Evolutionary conservation across 2,113 vertebrate genomes (phyloP).

Genomic region (Periophthalmodon schlosseri): DNA sequence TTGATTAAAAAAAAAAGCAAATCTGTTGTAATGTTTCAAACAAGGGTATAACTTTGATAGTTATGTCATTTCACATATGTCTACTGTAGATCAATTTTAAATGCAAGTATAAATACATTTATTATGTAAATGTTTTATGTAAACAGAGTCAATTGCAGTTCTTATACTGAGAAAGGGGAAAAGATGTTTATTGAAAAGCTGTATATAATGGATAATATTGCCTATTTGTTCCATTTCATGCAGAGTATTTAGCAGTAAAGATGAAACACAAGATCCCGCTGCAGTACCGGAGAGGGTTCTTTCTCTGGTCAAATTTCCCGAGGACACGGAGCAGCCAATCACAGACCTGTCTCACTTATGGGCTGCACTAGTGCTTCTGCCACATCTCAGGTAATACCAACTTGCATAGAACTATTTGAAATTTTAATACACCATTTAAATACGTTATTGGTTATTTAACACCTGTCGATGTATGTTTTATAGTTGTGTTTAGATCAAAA

Average conservation of each 20-base stretch:
- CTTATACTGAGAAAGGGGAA: background rate
- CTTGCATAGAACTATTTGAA: background rate
- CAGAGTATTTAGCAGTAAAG: conserved; percentile 48
- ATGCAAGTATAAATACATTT: background rate
- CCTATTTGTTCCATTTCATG: background rate
- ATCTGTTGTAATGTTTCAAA: too few species aligned
- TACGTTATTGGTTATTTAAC: too few species aligned
- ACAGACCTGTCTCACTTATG: conserved; percentile 83
- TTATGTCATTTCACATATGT: background rate
- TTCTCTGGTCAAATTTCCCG: conserved; percentile 76
- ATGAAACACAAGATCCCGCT: conserved; percentile 55
- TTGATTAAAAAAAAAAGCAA: too few species aligned
- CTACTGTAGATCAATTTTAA: background rate
- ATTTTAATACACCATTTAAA: too few species aligned
- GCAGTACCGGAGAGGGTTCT: conserved; percentile 81
- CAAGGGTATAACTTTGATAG: too few species aligned
- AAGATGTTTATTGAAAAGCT: background rate
- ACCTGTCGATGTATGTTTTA: background rate
- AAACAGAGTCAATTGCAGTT: too few species aligned
- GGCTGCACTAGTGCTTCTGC: conserved; percentile 89
- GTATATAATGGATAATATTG: background rate
- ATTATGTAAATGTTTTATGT: too few species aligned
- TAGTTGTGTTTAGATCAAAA: background rate
- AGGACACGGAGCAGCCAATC: conserved; percentile 56
- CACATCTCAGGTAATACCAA: conserved; percentile 86